Base-by-base conservation (phyloP, 2,888 invertebrate genomes). In the Adelognathus sp. region DNA sequence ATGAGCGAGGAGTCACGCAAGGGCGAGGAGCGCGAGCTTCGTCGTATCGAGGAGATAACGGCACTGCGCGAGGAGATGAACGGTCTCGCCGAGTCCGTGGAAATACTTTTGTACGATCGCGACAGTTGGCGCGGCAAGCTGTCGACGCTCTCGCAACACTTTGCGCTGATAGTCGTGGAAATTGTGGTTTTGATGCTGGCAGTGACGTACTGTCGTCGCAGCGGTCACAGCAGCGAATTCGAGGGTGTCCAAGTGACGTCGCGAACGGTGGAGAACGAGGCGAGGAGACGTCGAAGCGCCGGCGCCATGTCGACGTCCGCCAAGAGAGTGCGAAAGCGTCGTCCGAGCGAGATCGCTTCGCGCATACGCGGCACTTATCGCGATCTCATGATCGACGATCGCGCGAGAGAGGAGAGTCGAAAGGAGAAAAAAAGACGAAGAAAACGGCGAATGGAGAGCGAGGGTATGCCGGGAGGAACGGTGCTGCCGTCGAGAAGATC, bases 41-140 rank as follows among this genome's bases (percentile, higher is more conserved):
- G 95, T 84, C 96, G 96, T 87, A 93, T 95, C 64, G 97, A 97
- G 79, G 97, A 98, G 85, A 94, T 96, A 92, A 90, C 94, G 70
- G 92, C 92, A 80, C 90, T 96, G 18, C 94, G 95, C 72, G 94
- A 94, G 63, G 95, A 96, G 87, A 92, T 97, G 31, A 92, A 93
- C 0, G 93, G 93, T 33, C 92, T 97, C 71, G 93, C 95, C 0
- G 89, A 92, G 9, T 93, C 94, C 0, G 92, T 97, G 61, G 94
- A 94, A 54, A 89, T 92, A 1, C 90, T 96, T 11, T 90, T 94
- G 82, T 92, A 93, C 2, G 95, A 96, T 83, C 92, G 94, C 54
- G 94, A 95, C 71, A 94, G 93, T 82, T 95, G 95, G 94, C 92
- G 93, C 60, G 93, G 93, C 31, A 94, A 93, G 82, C 90, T 94